Conservation (phyloP, 1,140 invertebrate species). For the Pantala flavescens region DNA sequence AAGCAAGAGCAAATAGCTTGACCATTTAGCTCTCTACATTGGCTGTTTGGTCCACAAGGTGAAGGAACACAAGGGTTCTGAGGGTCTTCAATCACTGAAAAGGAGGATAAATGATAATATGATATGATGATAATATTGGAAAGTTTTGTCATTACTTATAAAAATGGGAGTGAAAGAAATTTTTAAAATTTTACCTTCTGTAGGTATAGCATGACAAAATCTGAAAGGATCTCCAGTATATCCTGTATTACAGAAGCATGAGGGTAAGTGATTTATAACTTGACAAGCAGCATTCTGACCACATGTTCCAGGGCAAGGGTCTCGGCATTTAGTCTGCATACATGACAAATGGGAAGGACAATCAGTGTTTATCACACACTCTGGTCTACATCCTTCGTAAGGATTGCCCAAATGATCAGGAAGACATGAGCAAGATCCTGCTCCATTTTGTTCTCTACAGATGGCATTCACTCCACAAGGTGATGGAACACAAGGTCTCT, state of each 20-base stretch:
- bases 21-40: slow-evolving; percentile 55
- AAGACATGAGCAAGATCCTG: slow-evolving; percentile 53
- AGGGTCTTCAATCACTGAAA: slow-evolving; percentile 24
- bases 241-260: slow-evolving; percentile 56
- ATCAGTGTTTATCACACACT: slow-evolving; percentile 61
- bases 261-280: slow-evolving; percentile 59
- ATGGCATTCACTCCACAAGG: slow-evolving; percentile 64
- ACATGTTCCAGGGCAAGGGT: slow-evolving; percentile 68
- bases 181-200: slow-evolving; percentile 19
- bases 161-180: neutral
- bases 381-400: slow-evolving; percentile 59
- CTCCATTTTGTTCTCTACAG: slow-evolving; percentile 52
- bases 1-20: slow-evolving; percentile 66
- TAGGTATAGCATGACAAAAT: slow-evolving; percentile 44
- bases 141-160: neutral
- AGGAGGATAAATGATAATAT: slow-evolving; percentile 21
- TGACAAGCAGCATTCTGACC: slow-evolving; percentile 62
- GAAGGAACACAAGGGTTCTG: slow-evolving; percentile 56
- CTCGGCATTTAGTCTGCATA: slow-evolving; percentile 57
- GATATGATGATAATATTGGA: slow-evolving; percentile 17
- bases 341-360: slow-evolving; percentile 61
- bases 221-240: slow-evolving; percentile 65
- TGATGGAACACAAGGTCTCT: slow-evolving; percentile 50
- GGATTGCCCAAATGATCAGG: slow-evolving; percentile 59
- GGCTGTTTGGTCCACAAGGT: slow-evolving; percentile 67